A percentile compares a stretch with the other conserved stretches of the same genome.
Conservation (phyloP, 64 coral and sea anemone species). For the Platygyra sinensis region DNA sequence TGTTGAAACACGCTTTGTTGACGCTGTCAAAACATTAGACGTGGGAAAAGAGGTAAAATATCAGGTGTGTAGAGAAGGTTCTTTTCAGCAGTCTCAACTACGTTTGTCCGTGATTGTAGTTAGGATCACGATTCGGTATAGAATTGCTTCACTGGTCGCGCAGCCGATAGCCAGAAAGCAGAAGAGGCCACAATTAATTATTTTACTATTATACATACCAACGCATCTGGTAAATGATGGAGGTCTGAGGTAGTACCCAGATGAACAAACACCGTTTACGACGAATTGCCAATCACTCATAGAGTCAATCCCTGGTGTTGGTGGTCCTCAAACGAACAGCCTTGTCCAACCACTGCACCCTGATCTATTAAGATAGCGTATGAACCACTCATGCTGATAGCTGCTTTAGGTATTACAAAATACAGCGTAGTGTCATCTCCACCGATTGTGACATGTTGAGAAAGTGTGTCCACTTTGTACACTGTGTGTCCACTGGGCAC, state of each 20-base stretch:
- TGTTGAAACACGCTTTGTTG: too few species aligned
- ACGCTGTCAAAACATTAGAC: too few species aligned
- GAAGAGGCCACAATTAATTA: too few species aligned
- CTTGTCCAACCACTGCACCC: conserved; percentile 21
- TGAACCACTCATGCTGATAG: conserved; percentile 12
- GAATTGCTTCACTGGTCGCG: too few species aligned
- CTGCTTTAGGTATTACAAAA: background rate
- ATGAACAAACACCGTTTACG: background rate
- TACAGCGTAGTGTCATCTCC: background rate
- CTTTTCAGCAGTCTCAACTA: too few species aligned
- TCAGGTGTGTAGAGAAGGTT: too few species aligned
- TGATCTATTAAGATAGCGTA: conserved; percentile 27
- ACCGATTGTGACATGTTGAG: background rate
- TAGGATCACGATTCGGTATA: too few species aligned
- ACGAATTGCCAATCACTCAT: background rate
- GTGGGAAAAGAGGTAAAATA: too few species aligned
- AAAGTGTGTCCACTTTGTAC: conserved; percentile 15
- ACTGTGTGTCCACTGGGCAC: background rate
- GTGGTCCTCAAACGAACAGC: conserved; percentile 17
- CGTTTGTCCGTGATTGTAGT: too few species aligned
- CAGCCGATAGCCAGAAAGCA: too few species aligned
- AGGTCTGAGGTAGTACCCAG: background rate
- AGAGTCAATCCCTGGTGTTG: background rate
- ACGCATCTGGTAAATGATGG: background rate
- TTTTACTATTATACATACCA: background rate